phyloP scores from a whole-genome alignment of 2,888 invertebrate species.

The Tipula confusa region DNA sequence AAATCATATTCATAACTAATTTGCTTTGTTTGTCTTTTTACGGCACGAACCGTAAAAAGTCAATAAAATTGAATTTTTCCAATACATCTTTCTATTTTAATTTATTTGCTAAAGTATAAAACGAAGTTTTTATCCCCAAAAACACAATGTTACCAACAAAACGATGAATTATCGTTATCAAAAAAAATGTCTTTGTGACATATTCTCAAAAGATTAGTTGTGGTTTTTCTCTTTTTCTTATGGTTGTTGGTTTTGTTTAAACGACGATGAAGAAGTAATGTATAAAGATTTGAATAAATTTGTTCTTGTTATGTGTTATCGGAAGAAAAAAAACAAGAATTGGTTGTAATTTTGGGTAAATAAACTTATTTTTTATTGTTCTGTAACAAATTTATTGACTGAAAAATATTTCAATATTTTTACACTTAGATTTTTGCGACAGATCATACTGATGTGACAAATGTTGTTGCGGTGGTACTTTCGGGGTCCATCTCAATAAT shows the following conservation, averaged over 20 bases:
- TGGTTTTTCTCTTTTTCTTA: not conserved
- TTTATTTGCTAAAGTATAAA: not conserved
- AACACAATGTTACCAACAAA: not conserved
- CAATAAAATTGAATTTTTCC: no score
- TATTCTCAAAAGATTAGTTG: not conserved
- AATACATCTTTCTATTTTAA: not conserved
- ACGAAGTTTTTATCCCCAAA: not conserved
- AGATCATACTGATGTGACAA: not conserved
- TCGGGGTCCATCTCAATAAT: not conserved
- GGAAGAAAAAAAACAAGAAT: not conserved
- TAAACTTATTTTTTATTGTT: not conserved
- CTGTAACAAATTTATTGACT: not conserved
- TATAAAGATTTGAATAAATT: not conserved
- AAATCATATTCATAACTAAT: no score
- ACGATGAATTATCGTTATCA: slow-evolving; percentile 20
- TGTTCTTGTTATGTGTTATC: not conserved
- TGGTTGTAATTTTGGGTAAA: slow-evolving; percentile 9
- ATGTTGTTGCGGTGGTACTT: not conserved
- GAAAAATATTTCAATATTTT: not conserved
- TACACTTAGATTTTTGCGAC: not conserved
- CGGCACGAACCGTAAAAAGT: no score
- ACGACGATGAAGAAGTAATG: not conserved
- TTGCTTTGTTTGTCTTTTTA: no score
- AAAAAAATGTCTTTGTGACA: not conserved
- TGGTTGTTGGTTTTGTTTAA: not conserved